Base-by-base conservation (phyloP, 2,888 invertebrate genomes). In the Eucera pruinosa region DNA sequence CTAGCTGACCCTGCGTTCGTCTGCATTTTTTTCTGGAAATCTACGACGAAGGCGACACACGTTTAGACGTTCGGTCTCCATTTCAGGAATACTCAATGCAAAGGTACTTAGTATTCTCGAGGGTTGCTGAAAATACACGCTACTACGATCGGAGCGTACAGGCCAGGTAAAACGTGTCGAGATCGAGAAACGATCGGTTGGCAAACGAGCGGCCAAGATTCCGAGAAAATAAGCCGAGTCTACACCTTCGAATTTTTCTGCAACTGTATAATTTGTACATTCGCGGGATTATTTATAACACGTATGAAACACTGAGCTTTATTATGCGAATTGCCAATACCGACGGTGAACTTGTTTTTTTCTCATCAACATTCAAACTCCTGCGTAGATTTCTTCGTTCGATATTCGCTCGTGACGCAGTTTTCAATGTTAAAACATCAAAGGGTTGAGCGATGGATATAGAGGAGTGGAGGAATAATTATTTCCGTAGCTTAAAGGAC, bases 11-110 rank as follows among this genome's bases (percentile, higher is more conserved):
- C 39, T 27, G n/a, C n/a, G 36, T 27, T 39, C 23, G 36, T 36
- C 39, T 60, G 45, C 20, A 54, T 67, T 61, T 72, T n/a, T 72
- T 68, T 76, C 70, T 64, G 55, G 57, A 73, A 83, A 85, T 64
- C 30, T n/a, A 61, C 85, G n/a, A 65, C 55, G 68, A 66, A 76
- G 77, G 73, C 73, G 71, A 78, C 66, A 77, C 86, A 85, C 86
- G 83, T 83, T 81, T 68, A 57, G 58, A 67, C 52, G 61, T 57
- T 76, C 75, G 57, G 72, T 43, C 58, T 73, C 50, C 69, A 85
- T 77, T 80, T 80, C 67, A 77, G 73, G 84, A 83, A 84, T 86
- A 78, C 86, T 58, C 72, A 77, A 84, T 84, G 72, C 52, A 39
- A 9, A 33, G 41, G 20, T 20, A 55, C 60, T 84, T 85, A 81